Base-by-base conservation (phyloP, 2,888 invertebrate species). In the Callimorpha dominula region DNA sequence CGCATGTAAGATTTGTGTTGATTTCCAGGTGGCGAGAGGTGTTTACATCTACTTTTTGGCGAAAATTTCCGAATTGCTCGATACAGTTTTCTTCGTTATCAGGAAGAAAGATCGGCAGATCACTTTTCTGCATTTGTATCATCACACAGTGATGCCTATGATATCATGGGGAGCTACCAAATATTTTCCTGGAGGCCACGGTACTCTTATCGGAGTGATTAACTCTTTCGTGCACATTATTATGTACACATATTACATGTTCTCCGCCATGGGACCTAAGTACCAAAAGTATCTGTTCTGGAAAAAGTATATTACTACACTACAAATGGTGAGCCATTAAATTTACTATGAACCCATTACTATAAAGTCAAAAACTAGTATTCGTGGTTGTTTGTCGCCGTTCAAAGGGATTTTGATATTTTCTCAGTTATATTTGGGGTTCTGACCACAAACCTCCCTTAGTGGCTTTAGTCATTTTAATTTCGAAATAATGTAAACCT, bases 151-250 rank as follows among this genome's bases (percentile, higher is more conserved):
- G 65, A 99, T 99, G 99, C 99, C 99, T 2, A 96, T 98, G 96
- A 97, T 98, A 85, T 98, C 98, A 70, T 99, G 99, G 99, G 98
- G 98, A 65, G 98, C 98, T 17, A 98, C 98, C 17, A 98, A 98
- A 92, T 99, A 98, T 90, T 97, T 97, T 88, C 97, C 97, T 73
- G 98, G 98, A 70, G 98, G 98, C 0, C 99, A 99, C 91, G 98
- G 98, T 46, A 98, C 99, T 4, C 97, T 98, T 87, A 98, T 98
- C 84, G 98, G 98, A 73, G 97, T 98, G 77, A 97, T 99, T 82
- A 99, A 99, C 94, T 98, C 99, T 4, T 99, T 99, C 86, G 99
- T 99, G 31, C 99, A 99, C 89, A 98, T 99, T 80, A 96, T 99
- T 82, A 99, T 99, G 99, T 99, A 99, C 91, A 96, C 97, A 2